Base-by-base conservation (phyloP, 2,888 invertebrate species). In the Athetis lepigone region DNA sequence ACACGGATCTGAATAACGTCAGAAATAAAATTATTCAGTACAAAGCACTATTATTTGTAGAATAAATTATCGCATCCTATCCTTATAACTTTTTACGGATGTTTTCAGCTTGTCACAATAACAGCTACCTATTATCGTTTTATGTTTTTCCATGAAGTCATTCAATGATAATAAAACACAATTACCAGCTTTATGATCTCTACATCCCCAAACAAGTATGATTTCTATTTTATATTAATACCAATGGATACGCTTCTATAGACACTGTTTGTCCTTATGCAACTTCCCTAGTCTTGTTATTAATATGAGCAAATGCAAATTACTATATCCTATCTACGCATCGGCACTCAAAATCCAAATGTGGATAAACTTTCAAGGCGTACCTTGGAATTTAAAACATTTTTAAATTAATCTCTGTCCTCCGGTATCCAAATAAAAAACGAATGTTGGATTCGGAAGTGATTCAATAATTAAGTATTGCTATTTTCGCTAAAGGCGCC, bases 1-100 rank as follows among this genome's bases (percentile, higher is more conserved):
- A 68, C 60, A 43, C 61, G 75, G 78, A 71, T 76, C 43, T 54
- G 18, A 55, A 19, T 52, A 65, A 49, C 70, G 23, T 56, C 46
- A 54, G 42, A 37, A 51, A 21, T 37, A 33, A 55, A 56, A 29
- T 23, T 36, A 43, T 8, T 21, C n/a, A 16, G 37, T 29, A 47
- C 16, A 21, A 43, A 52, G 18, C 19, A 46, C 42, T 40, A 18
- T 52, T 47, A 61, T 72, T 71, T 72, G 42, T 37, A 11, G 18
- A 18, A 61, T 57, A 27, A 40, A 61, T 71, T 36, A 51, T 54
- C 45, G 25, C 37, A 50, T 54, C n/a, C 27, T 39, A 19, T 21
- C 8, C 23, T 33, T 49, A 37, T 25, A 25, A 40, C 2, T 40
- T 50, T 39, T 57, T 45, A 21, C 11, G 19, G 37, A 47, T 49